Base-by-base conservation (phyloP, 2,113 vertebrate genomes). In the Sinosuthora webbiana region DNA sequence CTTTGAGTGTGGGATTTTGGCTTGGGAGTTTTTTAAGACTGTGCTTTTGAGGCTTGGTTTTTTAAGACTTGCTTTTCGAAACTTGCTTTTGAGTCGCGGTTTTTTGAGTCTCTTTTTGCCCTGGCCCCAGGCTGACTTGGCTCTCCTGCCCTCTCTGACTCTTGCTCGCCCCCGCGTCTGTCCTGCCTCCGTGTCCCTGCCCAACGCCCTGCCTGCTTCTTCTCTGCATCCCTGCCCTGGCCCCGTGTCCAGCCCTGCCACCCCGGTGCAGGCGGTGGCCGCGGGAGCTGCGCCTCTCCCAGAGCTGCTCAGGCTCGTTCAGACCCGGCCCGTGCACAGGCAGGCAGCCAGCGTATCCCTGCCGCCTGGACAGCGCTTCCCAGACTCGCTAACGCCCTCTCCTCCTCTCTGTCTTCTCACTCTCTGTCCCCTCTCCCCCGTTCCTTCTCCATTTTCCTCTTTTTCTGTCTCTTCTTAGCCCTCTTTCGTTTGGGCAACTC, bases 241-340 rank as follows among this genome's bases (percentile, higher is more conserved):
- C 9, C 8, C 8, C 15, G 56, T 2, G 1, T 30, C 24, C n/a
- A 30, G 2, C 4, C 9, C 9, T 31, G 35, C 47, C 2, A 2
- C 30, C 28, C 17, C 8, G 4, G 3, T 10, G 33, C 25, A 18
- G 28, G 20, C 11, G 8, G 23, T 5, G 28, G 21, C 64, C 3
- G 28, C 15, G 17, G 31, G 23, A 14, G 37, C 30, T 25, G 16
- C 17, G 20, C 27, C 53, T 17, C 11, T 42, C 11, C 11, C 8
- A 5, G 25, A 23, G 42, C 49, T 16, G 28, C 35, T 3, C 28
- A 2, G 19, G 19, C 42, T 13, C 6, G 3, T n/a, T 75, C 33
- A 6, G 15, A 3, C 14, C 15, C 10, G 5, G 41, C 15, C 71
- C 20, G 11, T 11, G 20, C 56, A 7, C 44, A 3, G 41, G 11